phyloP scores from a whole-genome alignment of 2,888 invertebrate species.

The Patella depressa region DNA sequence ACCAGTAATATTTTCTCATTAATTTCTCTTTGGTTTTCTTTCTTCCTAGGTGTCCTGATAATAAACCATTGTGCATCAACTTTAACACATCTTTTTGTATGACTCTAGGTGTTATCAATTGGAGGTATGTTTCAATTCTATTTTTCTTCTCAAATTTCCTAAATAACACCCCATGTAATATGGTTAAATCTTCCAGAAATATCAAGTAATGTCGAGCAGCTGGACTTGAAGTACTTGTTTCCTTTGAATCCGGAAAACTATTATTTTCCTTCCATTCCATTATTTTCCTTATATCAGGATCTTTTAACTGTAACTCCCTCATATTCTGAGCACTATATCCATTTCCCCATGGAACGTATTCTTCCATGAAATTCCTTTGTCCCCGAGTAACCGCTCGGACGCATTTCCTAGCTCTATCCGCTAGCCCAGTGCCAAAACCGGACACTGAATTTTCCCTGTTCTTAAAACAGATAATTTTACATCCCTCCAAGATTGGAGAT shows the following conservation, averaged over 20 bases:
- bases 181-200: too few species aligned
- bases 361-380: neutral
- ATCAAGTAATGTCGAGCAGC: conserved; percentile 13
- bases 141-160: conserved; percentile 18
- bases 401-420: too few species aligned
- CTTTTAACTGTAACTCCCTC: conserved; percentile 20
- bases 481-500: too few species aligned
- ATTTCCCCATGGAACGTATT: conserved; percentile 14
- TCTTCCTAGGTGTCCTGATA: conserved; percentile 33
- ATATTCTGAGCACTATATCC: neutral
- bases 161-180: conserved; percentile 28
- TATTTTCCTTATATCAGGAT: conserved; percentile 22
- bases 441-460: too few species aligned
- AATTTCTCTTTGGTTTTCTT: conserved; percentile 18
- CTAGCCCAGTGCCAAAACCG: too few species aligned
- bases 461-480: too few species aligned
- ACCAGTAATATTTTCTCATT: conserved; percentile 30
- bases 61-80: conserved; percentile 24
- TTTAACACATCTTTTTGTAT: conserved; percentile 21
- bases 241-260: conserved; percentile 13
- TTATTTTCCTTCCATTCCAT: conserved; percentile 14
- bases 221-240: conserved; percentile 12
- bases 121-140: conserved; percentile 16
- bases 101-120: conserved; percentile 27
- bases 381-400: neutral